Evolutionary conservation across 2,888 invertebrate species (phyloP), one percentile per base, ranked within the genome.

Genomic region (Nymphalis polychloros): DNA sequence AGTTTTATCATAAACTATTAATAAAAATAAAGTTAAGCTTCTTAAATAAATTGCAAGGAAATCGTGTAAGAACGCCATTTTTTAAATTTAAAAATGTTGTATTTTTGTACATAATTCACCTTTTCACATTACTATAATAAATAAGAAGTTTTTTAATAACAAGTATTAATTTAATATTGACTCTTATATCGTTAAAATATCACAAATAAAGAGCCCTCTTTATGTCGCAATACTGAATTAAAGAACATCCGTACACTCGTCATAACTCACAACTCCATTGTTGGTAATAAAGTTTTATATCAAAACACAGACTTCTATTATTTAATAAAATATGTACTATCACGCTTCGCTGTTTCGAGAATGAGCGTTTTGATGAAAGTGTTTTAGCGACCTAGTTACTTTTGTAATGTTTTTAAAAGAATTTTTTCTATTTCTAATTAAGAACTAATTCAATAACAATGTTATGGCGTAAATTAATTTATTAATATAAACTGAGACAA

Each of bases 271-370:
- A 31, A 55, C 2, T 41, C 59, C 35, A 59, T 50, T 64, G 50
- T 64, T 50, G 46, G 64, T 50, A 50, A 59, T 35, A 64, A 64
- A 59, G 59, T 59, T 64, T 64, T 41, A 64, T 49, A 55, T 31
- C 53, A 55, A 55, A 55, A 55, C 53, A 55, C 17, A 27, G 53
- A 55, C 31, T 55, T 31, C 27, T 55, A 55, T 55, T 66, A 66
- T 66, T 66, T 66, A 52, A 60, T 66, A 60, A 60, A 66, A 61
- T 35, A 49, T 47, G 47, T 65, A 52, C 59, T 23, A 49, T 49
- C 31, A 59, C 59, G 64, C 65, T 46, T 50, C 46, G 53, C 23
- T 19, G 52, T 31, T 31, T 59, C 48, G 47, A 47, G 41, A 65
- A 59, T 47, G 65, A 49, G 60, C 46, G 10, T 60, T 60, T 60